Evolutionary conservation across 2,888 invertebrate species (phyloP), one percentile per base, ranked within the genome.

Genomic region (Heteromurus nitidus): DNA sequence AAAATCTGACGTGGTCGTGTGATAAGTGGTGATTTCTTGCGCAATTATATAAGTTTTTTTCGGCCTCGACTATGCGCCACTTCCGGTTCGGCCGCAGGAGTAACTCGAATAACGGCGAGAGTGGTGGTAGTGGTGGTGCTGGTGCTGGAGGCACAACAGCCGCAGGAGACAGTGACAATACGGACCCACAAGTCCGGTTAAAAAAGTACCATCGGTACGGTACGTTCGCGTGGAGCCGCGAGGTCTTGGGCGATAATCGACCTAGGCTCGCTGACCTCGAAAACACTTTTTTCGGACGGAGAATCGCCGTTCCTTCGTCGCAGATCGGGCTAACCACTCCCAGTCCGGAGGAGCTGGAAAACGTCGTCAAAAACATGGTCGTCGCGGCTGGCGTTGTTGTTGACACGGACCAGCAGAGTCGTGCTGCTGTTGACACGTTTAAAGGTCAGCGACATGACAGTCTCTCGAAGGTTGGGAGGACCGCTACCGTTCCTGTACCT

Each of bases 161-260:
- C 18, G 58, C 0, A 22, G 22, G 22, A 3, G 47, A 22, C 22
- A 44, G 50, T 11, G 36, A 18, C 13, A 50, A 28, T 42, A 42
- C 65, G 42, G 62, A 42, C 72, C 50, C 58, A 22, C 75, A 79
- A 76, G 83, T 83, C 20, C 62, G 58, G 31, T 53, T 83, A 24
- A 74, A 60, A 70, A 83, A 83, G 55, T 80, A 80, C 60, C 67
- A 65, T 55, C 83, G 76, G 50, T 83, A 80, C 80, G 83, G 80
- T 50, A 83, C 83, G 69, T 83, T 83, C 60, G 83, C 77, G 26
- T 83, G 83, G 83, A 76, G 70, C 36, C 65, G 83, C 13, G 83
- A 83, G 47, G 16, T 80, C 1, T 22, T 28, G 26, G 58, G 74
- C 2, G 80, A 80, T 30, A 70, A 55, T 64, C 44, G 80, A 24